A percentile compares a stretch with the other conserved stretches of the same genome.
Conservation (phyloP, 2,888 invertebrate species). For the Caprella mutica region DNA sequence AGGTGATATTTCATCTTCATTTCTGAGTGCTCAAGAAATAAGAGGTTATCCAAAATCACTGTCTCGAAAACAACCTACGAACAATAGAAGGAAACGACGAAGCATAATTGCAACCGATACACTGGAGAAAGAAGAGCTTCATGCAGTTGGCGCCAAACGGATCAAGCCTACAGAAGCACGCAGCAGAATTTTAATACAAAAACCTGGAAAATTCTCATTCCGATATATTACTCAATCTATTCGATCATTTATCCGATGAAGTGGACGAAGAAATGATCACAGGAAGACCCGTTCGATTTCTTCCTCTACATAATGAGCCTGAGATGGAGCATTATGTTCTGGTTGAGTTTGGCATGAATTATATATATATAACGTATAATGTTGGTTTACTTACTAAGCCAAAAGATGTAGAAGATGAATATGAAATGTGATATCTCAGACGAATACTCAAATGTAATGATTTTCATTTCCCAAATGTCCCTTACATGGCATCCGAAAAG, state of each 20-base stretch:
- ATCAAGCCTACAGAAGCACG: not conserved
- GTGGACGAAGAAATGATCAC: not conserved
- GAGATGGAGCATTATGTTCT: conserved; percentile 3
- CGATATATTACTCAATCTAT: conserved; percentile 4
- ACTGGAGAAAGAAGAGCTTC: conserved; percentile 13
- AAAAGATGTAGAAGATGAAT: not conserved
- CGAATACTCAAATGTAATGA: not conserved
- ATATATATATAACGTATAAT: conserved; percentile 9
- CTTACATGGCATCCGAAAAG: too few species aligned
- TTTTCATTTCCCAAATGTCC: too few species aligned
- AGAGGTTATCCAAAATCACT: conserved; percentile 5
- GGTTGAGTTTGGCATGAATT: conserved; percentile 10
- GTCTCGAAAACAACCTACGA: conserved; percentile 8
- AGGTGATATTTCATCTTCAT: too few species aligned
- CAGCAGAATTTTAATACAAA: conserved; percentile 1
- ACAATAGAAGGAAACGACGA: conserved; percentile 2
- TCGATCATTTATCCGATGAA: conserved; percentile 12
- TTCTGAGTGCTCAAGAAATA: too few species aligned
- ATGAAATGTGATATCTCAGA: not conserved
- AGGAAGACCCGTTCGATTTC: not conserved
- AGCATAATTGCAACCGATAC: conserved; percentile 14
- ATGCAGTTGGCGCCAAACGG: conserved; percentile 1
- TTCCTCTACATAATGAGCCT: conserved; percentile 2
- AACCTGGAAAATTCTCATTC: not conserved
- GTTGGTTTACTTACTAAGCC: not conserved